These are phyloP conservation scores for Sceliomorpha sp. DNA, from an alignment of 2,888 invertebrate species.

Conservation along the genomic window DNA sequence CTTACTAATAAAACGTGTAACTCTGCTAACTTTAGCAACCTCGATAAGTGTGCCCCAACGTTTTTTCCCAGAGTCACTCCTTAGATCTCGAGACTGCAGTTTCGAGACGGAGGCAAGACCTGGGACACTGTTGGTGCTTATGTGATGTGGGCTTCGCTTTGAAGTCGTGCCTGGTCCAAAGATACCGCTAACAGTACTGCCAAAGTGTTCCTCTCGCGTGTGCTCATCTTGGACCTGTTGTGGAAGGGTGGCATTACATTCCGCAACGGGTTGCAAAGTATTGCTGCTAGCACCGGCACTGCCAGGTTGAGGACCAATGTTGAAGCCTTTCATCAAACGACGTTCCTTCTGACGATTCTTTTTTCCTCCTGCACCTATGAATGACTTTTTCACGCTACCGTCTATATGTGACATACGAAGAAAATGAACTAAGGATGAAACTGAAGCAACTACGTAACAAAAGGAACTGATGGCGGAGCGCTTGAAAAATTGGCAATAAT, in stretches of 20 bases:
- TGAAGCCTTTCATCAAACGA: slow-evolving; percentile 96
- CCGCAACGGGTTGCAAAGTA: slow-evolving; percentile 88
- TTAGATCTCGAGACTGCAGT: slow-evolving; percentile 61
- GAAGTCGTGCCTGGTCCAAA: slow-evolving; percentile 82
- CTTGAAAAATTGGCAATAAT: no score
- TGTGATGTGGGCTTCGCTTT: slow-evolving; percentile 80
- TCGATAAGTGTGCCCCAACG: slow-evolving; percentile 93
- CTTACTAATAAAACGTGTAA: slow-evolving; percentile 88
- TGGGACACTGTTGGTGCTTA: slow-evolving; percentile 75
- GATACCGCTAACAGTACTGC: slow-evolving; percentile 87
- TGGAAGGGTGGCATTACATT: slow-evolving; percentile 88
- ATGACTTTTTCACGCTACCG: slow-evolving; percentile 74
- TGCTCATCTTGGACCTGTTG: slow-evolving; percentile 83
- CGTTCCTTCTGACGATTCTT: slow-evolving; percentile 96
- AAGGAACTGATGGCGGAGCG: no score
- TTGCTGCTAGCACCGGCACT: slow-evolving; percentile 61
- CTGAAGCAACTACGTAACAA: slow-evolving; percentile 59
- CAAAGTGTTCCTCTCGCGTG: slow-evolving; percentile 83
- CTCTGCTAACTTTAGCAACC: slow-evolving; percentile 90
- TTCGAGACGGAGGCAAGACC: slow-evolving; percentile 67
- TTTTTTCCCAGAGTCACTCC: slow-evolving; percentile 84
- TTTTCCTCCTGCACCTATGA: slow-evolving; percentile 91
- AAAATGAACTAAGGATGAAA: slow-evolving; percentile 57
- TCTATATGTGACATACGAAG: slow-evolving; percentile 64
- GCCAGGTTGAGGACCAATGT: slow-evolving; percentile 88